Percentiles rank a stretch among this genome's conserved stretches.
Conservation (phyloP, 2,888 invertebrate genomes). For the Euplexia lucipara region DNA sequence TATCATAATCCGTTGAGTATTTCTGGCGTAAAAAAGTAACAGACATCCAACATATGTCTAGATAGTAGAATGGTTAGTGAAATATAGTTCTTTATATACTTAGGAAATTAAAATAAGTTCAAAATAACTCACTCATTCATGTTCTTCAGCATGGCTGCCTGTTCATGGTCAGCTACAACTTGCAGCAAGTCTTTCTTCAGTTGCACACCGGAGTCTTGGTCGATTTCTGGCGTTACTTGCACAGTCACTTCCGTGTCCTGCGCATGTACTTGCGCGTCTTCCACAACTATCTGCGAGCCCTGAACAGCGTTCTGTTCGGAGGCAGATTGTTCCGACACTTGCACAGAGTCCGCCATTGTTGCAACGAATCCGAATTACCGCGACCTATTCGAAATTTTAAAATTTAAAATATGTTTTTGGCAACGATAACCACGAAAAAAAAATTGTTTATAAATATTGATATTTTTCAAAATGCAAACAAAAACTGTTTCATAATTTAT, state of each 20-base stretch:
- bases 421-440: no score
- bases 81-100: no score
- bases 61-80: no score
- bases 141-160: conserved; percentile 8
- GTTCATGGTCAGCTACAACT: conserved; percentile 48
- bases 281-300: conserved; percentile 48
- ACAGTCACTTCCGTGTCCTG: conserved; percentile 25
- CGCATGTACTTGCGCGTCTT: conserved; percentile 58
- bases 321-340: conserved; percentile 71
- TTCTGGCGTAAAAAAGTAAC: no score
- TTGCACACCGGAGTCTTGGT: conserved; percentile 45
- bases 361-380: conserved; percentile 56
- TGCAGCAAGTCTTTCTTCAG: conserved; percentile 47
- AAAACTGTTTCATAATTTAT: not conserved
- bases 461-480: not conserved
- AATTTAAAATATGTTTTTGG: conserved; percentile 47
- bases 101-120: not conserved
- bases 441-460: no score
- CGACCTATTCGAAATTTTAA: conserved; percentile 64
- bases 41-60: no score
- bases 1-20: no score
- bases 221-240: conserved; percentile 45
- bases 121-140: conserved; percentile 49
- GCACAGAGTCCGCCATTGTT: conserved; percentile 82
- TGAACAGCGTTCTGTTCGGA: conserved; percentile 25